Percentiles rank a stretch among this genome's conserved stretches.
phyloP scores from a whole-genome alignment of 2,113 vertebrate genomes.

The Cebus imitator region DNA sequence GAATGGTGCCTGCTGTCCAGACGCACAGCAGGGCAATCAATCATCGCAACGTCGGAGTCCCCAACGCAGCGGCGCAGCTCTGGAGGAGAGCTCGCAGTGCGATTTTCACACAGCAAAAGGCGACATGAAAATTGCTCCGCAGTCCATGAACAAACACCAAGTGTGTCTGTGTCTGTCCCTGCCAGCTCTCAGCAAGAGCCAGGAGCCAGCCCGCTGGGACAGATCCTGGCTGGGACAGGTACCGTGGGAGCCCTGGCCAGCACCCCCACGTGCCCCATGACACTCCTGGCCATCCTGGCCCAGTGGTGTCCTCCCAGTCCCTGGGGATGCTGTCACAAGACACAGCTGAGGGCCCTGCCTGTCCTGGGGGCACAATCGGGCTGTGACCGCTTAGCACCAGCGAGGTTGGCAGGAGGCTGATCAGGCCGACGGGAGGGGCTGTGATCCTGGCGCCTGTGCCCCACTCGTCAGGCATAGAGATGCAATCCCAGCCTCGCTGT shows the following conservation, averaged over 20 bases:
- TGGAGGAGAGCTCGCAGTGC: neutral
- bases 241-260: rapidly evolving
- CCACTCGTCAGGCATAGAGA: neutral
- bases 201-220: neutral
- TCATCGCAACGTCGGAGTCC: neutral
- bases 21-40: neutral
- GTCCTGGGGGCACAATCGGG: neutral
- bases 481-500: neutral
- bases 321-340: neutral
- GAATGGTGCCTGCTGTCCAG: neutral
- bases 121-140: neutral
- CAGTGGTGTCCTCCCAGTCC: neutral
- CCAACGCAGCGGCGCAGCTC: rapidly evolving
- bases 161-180: neutral
- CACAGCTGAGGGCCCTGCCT: rapidly evolving
- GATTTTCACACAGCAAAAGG: neutral
- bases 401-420: neutral
- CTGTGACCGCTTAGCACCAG: rapidly evolving
- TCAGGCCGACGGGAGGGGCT: neutral
- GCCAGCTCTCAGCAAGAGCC: neutral
- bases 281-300: neutral
- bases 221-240: neutral
- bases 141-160: neutral
- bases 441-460: rapidly evolving
- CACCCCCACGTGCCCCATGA: neutral